These are phyloP conservation scores for Dipodomys spectabilis DNA, from an alignment of 2,113 vertebrate genomes.

Conservation along the genomic window DNA sequence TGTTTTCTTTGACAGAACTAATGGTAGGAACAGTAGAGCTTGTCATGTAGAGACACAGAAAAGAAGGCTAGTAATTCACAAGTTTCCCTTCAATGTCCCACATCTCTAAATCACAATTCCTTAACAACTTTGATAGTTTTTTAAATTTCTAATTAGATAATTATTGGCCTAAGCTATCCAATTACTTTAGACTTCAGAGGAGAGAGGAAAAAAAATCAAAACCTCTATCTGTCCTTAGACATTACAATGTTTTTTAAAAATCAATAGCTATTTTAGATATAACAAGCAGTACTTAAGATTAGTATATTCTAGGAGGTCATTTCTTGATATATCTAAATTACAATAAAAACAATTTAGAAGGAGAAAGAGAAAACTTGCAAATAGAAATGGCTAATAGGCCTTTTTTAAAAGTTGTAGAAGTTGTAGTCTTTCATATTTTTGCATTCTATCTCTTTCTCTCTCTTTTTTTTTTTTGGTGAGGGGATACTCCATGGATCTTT, in stretches of 20 bases:
- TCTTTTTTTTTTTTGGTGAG: not conserved
- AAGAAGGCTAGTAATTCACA: slow-evolving; percentile 41
- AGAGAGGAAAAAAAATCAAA: slow-evolving; percentile 26
- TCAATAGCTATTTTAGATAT: slow-evolving; percentile 38
- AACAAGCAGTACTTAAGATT: slow-evolving; percentile 21
- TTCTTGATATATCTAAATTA: slow-evolving; percentile 40
- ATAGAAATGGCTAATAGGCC: slow-evolving; percentile 14
- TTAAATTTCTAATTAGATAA: slow-evolving; percentile 69
- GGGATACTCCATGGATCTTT: not conserved
- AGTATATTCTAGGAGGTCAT: not conserved
- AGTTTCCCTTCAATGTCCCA: slow-evolving; percentile 29
- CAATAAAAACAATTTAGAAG: slow-evolving; percentile 36
- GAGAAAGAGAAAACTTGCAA: not conserved
- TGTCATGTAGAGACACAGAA: slow-evolving; percentile 36
- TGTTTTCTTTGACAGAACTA: slow-evolving; percentile 49
- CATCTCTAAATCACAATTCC: not conserved
- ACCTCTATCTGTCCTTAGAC: slow-evolving; percentile 19
- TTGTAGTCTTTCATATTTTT: not conserved
- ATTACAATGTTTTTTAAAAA: slow-evolving; percentile 46
- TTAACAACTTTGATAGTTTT: slow-evolving; percentile 42
- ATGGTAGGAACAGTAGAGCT: not conserved
- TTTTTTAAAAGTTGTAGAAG: slow-evolving; percentile 48
- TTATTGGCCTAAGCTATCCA: slow-evolving; percentile 4
- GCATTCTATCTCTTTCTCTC: not conserved
- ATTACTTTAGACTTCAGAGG: slow-evolving; percentile 58